These are phyloP conservation scores for Brachionus angularis DNA, from an alignment of 1,140 invertebrate species.

Conservation along the genomic window DNA sequence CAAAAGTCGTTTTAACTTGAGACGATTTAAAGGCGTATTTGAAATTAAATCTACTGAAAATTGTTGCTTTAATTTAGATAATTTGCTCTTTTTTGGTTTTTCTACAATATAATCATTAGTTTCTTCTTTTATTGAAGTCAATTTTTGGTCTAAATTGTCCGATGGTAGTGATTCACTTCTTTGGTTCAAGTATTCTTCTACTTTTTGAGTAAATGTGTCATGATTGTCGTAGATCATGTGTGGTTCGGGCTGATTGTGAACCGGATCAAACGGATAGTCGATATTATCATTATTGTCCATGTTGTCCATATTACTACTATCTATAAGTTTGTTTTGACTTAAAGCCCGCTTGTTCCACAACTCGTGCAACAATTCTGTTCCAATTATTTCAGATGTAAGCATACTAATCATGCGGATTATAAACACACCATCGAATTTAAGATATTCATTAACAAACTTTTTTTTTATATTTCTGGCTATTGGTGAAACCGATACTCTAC, in stretches of 20 bases:
- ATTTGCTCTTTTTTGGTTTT: neutral
- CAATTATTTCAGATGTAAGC: conserved; percentile 19
- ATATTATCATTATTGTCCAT: too few relatives aligned
- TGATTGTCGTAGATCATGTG: too few relatives aligned
- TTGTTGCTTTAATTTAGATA: conserved; percentile 9
- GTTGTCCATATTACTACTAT: too few relatives aligned
- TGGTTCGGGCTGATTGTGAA: too few relatives aligned
- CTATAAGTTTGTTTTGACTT: too few relatives aligned
- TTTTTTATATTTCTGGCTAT: conserved; percentile 9
- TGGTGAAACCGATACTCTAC: conserved; percentile 2
- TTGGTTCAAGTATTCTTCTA: too few relatives aligned
- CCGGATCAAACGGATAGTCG: too few relatives aligned
- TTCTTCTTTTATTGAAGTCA: too few relatives aligned
- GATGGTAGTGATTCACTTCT: too few relatives aligned
- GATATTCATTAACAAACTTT: conserved; percentile 36
- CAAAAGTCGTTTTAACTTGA: neutral
- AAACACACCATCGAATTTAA: conserved; percentile 43
- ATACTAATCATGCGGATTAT: conserved; percentile 42
- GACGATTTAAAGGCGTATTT: neutral
- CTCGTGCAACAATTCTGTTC: conserved; percentile 40
- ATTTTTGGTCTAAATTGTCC: too few relatives aligned
- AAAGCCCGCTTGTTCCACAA: conserved; percentile 16
- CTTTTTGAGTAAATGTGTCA: too few relatives aligned
- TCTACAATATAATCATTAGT: too few relatives aligned
- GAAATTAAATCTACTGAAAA: neutral